These are phyloP conservation scores for Psix sp. DNA, from an alignment of 1,140 invertebrate species.

Conservation along the genomic window DNA sequence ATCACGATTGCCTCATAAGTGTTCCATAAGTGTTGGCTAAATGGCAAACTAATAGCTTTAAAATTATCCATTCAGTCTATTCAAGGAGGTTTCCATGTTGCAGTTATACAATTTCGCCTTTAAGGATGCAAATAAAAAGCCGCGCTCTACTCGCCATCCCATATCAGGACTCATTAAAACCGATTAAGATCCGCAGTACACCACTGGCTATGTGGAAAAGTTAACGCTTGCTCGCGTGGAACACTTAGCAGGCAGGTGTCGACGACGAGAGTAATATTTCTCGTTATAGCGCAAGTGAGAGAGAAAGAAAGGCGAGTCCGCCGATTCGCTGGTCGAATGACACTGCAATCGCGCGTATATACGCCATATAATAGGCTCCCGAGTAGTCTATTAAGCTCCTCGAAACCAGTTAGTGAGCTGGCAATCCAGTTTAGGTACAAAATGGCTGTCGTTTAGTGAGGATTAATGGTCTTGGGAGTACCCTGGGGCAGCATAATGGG, in stretches of 20 bases:
- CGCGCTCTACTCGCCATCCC: no score
- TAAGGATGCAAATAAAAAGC: no score
- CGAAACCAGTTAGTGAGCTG: constrained; percentile 77
- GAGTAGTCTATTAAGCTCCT: constrained; percentile 76
- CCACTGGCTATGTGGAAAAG: constrained; percentile 27
- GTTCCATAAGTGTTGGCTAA: no score
- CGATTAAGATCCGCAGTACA: constrained; percentile 19
- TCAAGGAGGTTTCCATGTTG: no score
- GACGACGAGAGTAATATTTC: constrained; percentile 44
- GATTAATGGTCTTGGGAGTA: constrained; percentile 76
- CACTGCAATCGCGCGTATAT: constrained; percentile 58
- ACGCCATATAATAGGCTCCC: constrained; percentile 72
- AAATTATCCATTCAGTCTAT: no score
- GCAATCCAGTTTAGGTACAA: constrained; percentile 78
- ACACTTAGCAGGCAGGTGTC: constrained; percentile 50
- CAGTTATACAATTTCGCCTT: no score
- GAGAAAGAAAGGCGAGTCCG: constrained; percentile 13
- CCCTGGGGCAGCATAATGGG: constrained; percentile 74
- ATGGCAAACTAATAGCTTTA: no score
- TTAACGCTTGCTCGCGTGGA: constrained; percentile 43
- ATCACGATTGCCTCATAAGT: no score
- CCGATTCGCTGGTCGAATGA: constrained; percentile 57
- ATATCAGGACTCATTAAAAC: constrained; percentile 5
- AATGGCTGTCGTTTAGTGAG: constrained; percentile 78
- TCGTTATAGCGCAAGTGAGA: constrained; percentile 20